Conservation (phyloP, 2,797 vertebrate genomes). For the Sebastes hubbsi region DNA sequence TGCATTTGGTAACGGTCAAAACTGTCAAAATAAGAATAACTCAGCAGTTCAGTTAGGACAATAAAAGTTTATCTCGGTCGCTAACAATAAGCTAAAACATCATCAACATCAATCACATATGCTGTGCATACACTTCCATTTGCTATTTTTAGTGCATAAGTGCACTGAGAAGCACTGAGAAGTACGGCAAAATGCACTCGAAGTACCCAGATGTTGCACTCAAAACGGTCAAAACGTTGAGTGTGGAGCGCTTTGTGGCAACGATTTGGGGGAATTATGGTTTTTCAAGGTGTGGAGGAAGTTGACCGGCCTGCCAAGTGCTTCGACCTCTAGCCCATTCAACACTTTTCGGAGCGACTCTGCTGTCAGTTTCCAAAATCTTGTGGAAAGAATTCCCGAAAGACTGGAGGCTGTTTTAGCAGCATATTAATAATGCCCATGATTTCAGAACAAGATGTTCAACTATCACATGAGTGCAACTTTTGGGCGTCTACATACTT, state of each 20-base stretch:
- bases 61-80: not conserved
- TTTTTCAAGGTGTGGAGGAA: not conserved
- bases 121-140: too few relatives aligned
- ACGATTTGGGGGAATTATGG: too few relatives aligned
- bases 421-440: not conserved
- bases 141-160: too few relatives aligned
- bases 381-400: not conserved
- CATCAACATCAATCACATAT: not conserved
- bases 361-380: not conserved
- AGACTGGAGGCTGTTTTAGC: not conserved
- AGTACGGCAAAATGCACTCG: fast-evolving
- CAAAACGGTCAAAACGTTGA: too few relatives aligned
- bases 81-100: not conserved
- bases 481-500: not conserved
- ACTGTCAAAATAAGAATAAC: not conserved
- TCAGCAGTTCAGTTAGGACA: not conserved
- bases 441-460: not conserved
- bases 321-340: not conserved
- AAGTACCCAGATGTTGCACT: too few relatives aligned
- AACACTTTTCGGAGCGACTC: not conserved
- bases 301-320: not conserved
- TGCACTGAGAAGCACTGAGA: too few relatives aligned
- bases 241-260: too few relatives aligned
- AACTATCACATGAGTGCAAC: not conserved
- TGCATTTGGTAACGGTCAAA: not conserved